Percentiles rank a stretch among this genome's conserved stretches.
These are phyloP conservation scores for Cherax destructor DNA, from an alignment of 1,140 invertebrate genomes.

Conservation along the genomic window DNA sequence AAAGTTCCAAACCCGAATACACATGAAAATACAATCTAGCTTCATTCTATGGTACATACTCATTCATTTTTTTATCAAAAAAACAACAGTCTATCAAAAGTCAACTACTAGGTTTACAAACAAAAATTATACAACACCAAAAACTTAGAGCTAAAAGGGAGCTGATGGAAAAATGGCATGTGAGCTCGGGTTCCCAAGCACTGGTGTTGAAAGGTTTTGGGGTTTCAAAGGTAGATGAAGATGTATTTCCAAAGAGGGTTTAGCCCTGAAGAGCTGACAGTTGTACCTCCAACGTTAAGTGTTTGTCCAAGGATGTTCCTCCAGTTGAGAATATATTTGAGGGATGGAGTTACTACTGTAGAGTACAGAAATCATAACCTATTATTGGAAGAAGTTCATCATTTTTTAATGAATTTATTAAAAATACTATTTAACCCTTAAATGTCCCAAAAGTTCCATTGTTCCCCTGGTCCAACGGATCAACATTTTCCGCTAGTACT, in stretches of 20 bases:
- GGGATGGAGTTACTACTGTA: constrained; percentile 8
- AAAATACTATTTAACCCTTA: too few species aligned
- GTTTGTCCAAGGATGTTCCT: constrained; percentile 17
- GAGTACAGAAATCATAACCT: background rate
- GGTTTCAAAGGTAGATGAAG: constrained; percentile 29
- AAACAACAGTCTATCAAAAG: too few species aligned
- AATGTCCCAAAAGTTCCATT: too few species aligned
- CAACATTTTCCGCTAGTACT: too few species aligned
- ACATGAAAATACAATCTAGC: too few species aligned
- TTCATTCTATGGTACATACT: too few species aligned
- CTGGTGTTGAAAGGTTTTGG: constrained; percentile 6
- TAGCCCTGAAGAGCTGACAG: constrained; percentile 31
- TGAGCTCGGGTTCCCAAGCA: constrained; percentile 9
- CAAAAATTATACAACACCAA: constrained; percentile 25
- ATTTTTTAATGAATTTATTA: too few species aligned
- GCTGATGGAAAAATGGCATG: constrained; percentile 43
- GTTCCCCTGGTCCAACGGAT: too few species aligned
- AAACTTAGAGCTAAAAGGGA: constrained; percentile 53
- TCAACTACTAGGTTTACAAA: background rate
- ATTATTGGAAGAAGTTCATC: background rate
- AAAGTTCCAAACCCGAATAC: too few species aligned
- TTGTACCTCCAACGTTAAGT: constrained; percentile 11
- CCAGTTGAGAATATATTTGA: constrained; percentile 25
- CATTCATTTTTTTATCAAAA: too few species aligned
- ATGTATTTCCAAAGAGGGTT: constrained; percentile 37